phyloP scores from a whole-genome alignment of 2,888 invertebrate genomes.

The Tigriopus californicus region DNA sequence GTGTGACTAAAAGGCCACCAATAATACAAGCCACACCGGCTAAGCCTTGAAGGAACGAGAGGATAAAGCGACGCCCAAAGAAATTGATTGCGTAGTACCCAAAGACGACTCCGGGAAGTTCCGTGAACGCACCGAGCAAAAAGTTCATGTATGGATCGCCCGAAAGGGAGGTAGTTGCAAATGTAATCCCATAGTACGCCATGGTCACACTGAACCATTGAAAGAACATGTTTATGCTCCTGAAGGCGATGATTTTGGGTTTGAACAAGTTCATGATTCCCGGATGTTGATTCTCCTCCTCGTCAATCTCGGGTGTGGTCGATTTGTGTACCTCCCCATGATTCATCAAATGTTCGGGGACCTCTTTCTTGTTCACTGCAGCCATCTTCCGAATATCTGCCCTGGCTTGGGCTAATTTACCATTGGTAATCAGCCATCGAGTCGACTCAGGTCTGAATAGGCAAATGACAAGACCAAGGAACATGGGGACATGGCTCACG shows the following conservation, averaged over 20 bases:
- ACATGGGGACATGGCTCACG: slow-evolving; percentile 2
- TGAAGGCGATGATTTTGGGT: neutral
- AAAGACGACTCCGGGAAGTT: slow-evolving; percentile 39
- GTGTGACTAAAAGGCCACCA: neutral
- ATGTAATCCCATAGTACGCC: slow-evolving; percentile 16
- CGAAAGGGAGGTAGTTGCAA: slow-evolving; percentile 10
- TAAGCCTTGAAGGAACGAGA: slow-evolving; percentile 29
- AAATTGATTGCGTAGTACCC: slow-evolving; percentile 44
- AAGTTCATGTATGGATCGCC: slow-evolving; percentile 15
- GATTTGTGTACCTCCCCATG: neutral
- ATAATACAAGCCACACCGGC: slow-evolving; percentile 12
- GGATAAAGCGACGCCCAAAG: slow-evolving; percentile 45
- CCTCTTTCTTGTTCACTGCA: no score
- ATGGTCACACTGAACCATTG: slow-evolving; percentile 17
- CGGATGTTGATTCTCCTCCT: neutral
- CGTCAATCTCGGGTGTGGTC: no score
- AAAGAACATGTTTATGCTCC: slow-evolving; percentile 11
- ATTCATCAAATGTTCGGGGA: neutral
- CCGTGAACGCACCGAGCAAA: slow-evolving; percentile 21
- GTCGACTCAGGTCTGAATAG: slow-evolving; percentile 8
- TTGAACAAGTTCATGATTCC: slow-evolving; percentile 7
- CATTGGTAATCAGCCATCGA: slow-evolving; percentile 8
- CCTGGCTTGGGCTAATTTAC: slow-evolving; percentile 2
- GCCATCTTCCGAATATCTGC: neutral
- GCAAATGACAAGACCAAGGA: neutral